Evolutionary conservation across 1,140 invertebrate genomes (phyloP).

Genomic region (Nilaparvata lugens): DNA sequence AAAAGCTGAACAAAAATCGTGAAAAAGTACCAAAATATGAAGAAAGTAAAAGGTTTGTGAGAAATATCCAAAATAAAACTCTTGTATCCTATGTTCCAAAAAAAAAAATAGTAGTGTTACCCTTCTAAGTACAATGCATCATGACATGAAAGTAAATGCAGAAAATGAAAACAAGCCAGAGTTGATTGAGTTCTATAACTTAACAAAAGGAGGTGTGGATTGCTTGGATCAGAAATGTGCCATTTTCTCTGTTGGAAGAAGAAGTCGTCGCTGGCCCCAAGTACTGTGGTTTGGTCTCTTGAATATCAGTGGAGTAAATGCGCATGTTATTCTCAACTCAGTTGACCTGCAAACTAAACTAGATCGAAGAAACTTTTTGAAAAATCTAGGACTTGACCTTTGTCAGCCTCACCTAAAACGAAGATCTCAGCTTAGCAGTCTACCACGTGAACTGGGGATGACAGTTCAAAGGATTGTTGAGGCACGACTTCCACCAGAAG

Average conservation of each 20-base stretch:
- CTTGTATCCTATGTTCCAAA: conserved; percentile 20
- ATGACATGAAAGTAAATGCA: conserved; percentile 12
- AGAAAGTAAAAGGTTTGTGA: too few relatives aligned
- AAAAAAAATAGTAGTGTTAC: conserved; percentile 1
- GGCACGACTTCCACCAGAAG: background rate
- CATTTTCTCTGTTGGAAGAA: background rate
- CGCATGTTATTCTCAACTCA: background rate
- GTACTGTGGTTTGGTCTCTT: background rate
- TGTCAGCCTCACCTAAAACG: background rate
- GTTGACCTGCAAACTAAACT: background rate
- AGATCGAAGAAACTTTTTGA: background rate
- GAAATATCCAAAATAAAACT: too few relatives aligned
- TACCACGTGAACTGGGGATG: background rate
- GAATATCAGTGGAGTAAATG: background rate
- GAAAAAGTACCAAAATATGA: too few relatives aligned
- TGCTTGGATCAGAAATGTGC: background rate
- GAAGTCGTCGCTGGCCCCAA: background rate
- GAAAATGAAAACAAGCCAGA: background rate
- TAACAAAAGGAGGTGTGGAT: background rate
- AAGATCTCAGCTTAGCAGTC: background rate
- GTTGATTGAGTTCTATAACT: background rate
- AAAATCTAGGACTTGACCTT: background rate
- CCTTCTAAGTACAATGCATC: conserved; percentile 29
- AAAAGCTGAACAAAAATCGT: too few relatives aligned
- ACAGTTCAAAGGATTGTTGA: background rate